These are phyloP conservation scores for Porites lobata DNA, from an alignment of 92 coral and sea anemone genomes.

Conservation along the genomic window DNA sequence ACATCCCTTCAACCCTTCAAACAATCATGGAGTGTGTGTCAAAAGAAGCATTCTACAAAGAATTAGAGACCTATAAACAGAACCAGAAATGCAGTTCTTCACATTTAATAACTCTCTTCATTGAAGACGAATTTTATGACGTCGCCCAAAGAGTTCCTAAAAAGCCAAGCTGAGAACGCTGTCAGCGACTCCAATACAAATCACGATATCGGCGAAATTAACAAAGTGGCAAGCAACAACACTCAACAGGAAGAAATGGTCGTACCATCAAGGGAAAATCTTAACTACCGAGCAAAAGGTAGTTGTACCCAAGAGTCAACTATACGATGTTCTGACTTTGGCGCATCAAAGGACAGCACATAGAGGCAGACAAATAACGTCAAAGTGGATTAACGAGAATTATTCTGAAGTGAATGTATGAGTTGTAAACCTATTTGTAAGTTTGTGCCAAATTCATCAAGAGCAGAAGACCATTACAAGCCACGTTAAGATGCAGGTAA, in stretches of 20 bases:
- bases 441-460: not conserved
- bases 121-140: slow-evolving; percentile 53
- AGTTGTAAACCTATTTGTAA: slow-evolving; percentile 21
- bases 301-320: slow-evolving; percentile 52
- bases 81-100: slow-evolving; percentile 43
- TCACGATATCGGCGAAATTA: not conserved
- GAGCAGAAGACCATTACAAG: slow-evolving; percentile 1
- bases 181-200: slow-evolving; percentile 25
- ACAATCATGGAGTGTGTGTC: slow-evolving; percentile 38
- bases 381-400: slow-evolving; percentile 48
- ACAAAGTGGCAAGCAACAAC: slow-evolving; percentile 20
- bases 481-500: not conserved
- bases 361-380: slow-evolving; percentile 57
- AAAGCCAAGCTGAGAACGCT: slow-evolving; percentile 32
- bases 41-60: too few relatives aligned
- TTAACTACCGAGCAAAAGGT: slow-evolving; percentile 35
- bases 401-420: slow-evolving; percentile 46
- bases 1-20: not conserved
- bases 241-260: slow-evolving; percentile 40
- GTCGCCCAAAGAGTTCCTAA: slow-evolving; percentile 45
- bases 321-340: slow-evolving; percentile 48
- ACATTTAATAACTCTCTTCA: slow-evolving; percentile 35
- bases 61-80: slow-evolving; percentile 1
- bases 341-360: slow-evolving; percentile 73
- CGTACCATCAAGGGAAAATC: slow-evolving; percentile 34